These are phyloP conservation scores for Sesia bembeciformis DNA, from an alignment of 2,888 invertebrate species.

Conservation along the genomic window DNA sequence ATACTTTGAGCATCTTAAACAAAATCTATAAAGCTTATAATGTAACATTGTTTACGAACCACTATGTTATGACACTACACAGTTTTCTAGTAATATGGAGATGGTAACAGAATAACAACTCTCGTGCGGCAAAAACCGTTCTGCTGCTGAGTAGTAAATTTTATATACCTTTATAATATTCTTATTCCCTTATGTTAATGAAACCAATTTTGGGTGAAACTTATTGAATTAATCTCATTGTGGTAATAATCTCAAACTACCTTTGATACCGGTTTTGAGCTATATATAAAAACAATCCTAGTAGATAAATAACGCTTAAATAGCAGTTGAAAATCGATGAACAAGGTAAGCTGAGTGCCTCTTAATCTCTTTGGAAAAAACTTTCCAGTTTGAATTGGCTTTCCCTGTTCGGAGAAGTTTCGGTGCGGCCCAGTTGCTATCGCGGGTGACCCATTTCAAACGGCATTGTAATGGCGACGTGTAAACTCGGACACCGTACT, in stretches of 20 bases:
- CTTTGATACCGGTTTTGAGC: background rate
- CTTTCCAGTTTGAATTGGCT: constrained; percentile 56
- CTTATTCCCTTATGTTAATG: too few species aligned
- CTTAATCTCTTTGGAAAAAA: constrained; percentile 38
- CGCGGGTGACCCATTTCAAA: constrained; percentile 32
- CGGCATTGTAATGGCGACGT: constrained; percentile 5
- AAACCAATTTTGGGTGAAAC: too few species aligned
- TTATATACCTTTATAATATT: too few species aligned
- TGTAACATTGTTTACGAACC: too few species aligned
- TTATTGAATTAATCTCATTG: too few species aligned
- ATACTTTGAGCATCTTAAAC: too few species aligned
- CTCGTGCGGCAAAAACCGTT: too few species aligned
- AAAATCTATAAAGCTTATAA: too few species aligned
- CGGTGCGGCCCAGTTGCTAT: constrained; percentile 28
- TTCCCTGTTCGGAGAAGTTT: constrained; percentile 53
- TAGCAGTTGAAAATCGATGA: constrained; percentile 31
- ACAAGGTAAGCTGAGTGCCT: constrained; percentile 19
- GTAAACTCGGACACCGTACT: background rate
- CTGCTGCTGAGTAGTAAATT: too few species aligned
- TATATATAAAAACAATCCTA: constrained; percentile 3
- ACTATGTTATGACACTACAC: too few species aligned
- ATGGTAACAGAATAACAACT: too few species aligned
- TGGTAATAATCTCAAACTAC: background rate
- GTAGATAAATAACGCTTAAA: constrained; percentile 15
- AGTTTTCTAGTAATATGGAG: too few species aligned